Evolutionary conservation across 2,797 vertebrate genomes (phyloP), one percentile per base, ranked within the genome.

Genomic region (Thamnophis elegans): DNA sequence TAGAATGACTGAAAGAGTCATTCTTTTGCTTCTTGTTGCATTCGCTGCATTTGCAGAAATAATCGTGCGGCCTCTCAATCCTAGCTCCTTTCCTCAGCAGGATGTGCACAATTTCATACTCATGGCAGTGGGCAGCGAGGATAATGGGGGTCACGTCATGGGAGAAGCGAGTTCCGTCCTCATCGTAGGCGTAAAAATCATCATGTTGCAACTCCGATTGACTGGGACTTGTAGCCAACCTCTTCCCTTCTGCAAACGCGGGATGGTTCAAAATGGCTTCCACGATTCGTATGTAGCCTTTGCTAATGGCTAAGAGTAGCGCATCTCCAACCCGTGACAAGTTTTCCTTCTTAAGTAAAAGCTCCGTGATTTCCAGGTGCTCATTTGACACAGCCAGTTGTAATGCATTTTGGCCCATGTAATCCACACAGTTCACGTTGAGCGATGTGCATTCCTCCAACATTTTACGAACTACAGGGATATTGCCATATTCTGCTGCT

Each of bases 101-200:
- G 3, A 98, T 98, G 91, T 99, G 98, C 88, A 99, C 98, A 0
- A 99, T 99, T 96, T 99, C 99, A 51, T 99, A 99, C 90, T 99
- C 98, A 0, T 99, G 98, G 96, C 98, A 99, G 94, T 99, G 99
- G 4, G 99, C 98, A 0, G 99, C 99, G 95, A 99, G 96, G 87
- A 99, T 99, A 95, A 99, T 98, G 0, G 99, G 99, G 0, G 98
- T 99, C 90, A 99, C 98, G 32, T 99, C 99, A 0, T 98, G 98
- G 55, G 99, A 99, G 95, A 99, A 99, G 1, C 99, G 98, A 0
- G 99, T 99, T 22, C 99, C 99, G 0, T 99, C 99, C 94, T 99
- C 99, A 32, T 99, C 99, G 0, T 99, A 99, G 0, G 99, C 99
- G 26, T 99, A 99, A 97, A 99, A 99, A 95, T 99, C 99, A 32